These are phyloP conservation scores for Chrysomela aeneicollis DNA, from an alignment of 2,888 invertebrate genomes.

Conservation along the genomic window DNA sequence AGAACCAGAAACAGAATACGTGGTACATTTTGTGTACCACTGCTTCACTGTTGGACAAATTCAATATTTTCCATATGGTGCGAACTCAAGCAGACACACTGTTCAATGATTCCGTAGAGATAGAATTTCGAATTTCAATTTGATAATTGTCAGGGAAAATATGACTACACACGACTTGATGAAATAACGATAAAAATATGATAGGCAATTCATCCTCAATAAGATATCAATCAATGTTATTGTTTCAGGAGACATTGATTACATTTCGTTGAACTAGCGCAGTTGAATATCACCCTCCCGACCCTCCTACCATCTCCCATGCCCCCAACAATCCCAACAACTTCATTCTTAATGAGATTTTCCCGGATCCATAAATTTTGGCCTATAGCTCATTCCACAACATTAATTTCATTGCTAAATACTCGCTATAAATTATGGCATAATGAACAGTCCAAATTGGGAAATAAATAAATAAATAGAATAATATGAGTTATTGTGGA, in stretches of 20 bases:
- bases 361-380: constrained; percentile 64
- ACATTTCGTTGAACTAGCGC: neutral
- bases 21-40: too few relatives aligned
- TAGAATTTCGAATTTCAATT: too few relatives aligned
- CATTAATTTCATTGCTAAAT: constrained; percentile 64
- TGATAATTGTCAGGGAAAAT: too few relatives aligned
- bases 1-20: too few relatives aligned
- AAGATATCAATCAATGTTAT: neutral
- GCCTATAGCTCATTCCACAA: constrained; percentile 63
- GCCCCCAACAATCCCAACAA: constrained; percentile 60
- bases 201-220: neutral
- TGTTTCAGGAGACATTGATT: neutral
- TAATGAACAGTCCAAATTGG: constrained; percentile 62
- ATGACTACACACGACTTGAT: too few relatives aligned
- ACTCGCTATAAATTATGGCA: constrained; percentile 62
- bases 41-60: too few relatives aligned
- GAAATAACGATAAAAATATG: too few relatives aligned
- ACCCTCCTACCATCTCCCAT: constrained; percentile 33
- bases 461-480: constrained; percentile 60
- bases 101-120: too few relatives aligned
- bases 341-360: constrained; percentile 64
- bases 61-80: too few relatives aligned
- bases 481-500: constrained; percentile 53
- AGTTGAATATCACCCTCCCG: neutral
- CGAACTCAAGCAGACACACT: too few relatives aligned